These are phyloP conservation scores for Alloplasta piceator DNA, from an alignment of 2,888 invertebrate genomes.

Conservation along the genomic window DNA sequence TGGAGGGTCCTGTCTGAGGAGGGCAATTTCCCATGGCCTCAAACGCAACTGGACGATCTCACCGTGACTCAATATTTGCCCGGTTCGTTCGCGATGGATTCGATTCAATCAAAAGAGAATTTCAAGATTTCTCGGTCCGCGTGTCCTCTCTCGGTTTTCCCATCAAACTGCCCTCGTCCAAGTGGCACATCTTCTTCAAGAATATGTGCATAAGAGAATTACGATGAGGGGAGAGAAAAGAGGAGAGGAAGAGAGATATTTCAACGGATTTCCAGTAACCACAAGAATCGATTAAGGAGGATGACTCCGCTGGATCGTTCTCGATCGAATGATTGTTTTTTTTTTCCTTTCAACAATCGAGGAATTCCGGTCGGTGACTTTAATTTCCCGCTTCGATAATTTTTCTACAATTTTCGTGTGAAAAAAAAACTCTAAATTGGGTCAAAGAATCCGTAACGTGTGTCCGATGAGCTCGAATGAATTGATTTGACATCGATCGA, in stretches of 20 bases:
- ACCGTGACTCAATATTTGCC: conserved; percentile 64
- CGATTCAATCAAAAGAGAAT: conserved; percentile 65
- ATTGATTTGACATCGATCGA: conserved; percentile 40
- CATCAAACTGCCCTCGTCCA: neutral
- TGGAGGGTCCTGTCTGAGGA: conserved; percentile 4
- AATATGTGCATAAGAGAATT: conserved; percentile 4
- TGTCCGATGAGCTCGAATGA: conserved; percentile 39
- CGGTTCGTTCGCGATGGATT: conserved; percentile 33
- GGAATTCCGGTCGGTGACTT: conserved; percentile 56
- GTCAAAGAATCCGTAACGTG: conserved; percentile 39
- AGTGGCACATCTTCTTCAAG: neutral
- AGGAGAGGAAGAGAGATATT: neutral
- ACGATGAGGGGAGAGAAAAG: neutral
- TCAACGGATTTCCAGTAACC: conserved; percentile 23
- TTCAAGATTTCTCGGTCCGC: conserved; percentile 40
- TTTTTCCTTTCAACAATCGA: conserved; percentile 37
- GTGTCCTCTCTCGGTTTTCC: conserved; percentile 21
- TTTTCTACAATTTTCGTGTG: conserved; percentile 26
- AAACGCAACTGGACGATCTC: conserved; percentile 38
- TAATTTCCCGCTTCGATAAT: conserved; percentile 56
- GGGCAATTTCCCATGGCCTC: conserved; percentile 44
- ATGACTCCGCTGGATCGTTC: conserved; percentile 47
- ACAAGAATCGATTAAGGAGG: conserved; percentile 53
- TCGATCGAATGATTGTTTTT: conserved; percentile 8
- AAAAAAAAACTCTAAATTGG: conserved; percentile 35